Conservation (phyloP, 2,113 vertebrate species). For the Manacus vitellinus region DNA sequence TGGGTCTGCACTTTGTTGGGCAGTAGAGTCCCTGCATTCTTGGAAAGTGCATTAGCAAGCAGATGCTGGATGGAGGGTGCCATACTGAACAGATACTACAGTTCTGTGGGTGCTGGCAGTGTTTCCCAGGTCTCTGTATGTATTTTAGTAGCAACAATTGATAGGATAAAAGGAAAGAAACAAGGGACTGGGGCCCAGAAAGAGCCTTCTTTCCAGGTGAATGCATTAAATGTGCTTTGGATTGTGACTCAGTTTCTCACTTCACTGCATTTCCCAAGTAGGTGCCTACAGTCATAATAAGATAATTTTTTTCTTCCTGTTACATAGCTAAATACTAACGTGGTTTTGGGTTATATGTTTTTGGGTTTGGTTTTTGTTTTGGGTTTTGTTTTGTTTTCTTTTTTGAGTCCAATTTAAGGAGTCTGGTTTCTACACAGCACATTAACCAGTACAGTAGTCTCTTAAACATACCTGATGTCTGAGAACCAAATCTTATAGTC, state of each 20-base stretch:
- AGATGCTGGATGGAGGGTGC: neutral
- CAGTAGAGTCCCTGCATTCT: neutral
- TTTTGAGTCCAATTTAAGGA: neutral
- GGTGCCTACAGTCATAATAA: neutral
- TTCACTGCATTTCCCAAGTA: neutral
- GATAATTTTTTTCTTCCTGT: neutral
- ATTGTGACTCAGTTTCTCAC: neutral
- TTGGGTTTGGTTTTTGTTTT: neutral
- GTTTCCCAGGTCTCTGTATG: neutral
- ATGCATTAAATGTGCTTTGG: neutral
- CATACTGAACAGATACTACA: neutral
- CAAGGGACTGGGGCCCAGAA: neutral
- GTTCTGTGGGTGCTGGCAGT: neutral
- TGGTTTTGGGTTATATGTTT: neutral
- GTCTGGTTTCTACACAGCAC: neutral
- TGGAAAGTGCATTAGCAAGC: neutral
- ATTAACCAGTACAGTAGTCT: neutral
- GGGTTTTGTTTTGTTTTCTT: neutral
- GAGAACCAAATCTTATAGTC: neutral
- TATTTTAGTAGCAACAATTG: neutral
- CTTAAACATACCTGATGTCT: neutral
- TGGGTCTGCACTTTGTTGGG: neutral
- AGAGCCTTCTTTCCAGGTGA: neutral
- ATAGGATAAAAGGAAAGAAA: neutral
- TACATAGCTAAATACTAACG: rapidly evolving